Base-by-base conservation (phyloP, 2,797 vertebrate species). In the Trichosurus vulpecula region DNA sequence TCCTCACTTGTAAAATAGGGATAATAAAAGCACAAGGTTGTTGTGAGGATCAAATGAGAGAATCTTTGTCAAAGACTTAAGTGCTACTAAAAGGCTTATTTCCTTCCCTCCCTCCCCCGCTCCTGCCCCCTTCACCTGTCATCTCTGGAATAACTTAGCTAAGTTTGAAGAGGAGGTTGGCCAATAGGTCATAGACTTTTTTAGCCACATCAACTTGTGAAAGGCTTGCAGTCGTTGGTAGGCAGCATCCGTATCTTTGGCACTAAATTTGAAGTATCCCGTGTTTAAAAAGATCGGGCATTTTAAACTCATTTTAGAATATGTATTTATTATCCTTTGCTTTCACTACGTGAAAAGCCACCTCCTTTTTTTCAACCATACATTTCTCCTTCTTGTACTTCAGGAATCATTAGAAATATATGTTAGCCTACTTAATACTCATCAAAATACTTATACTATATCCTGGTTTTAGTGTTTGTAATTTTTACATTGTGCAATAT, bases 401-500 rank as follows among this genome's bases (percentile, higher is more conserved):
- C 22, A 81, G 41, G 22, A 87, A 87, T 10, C 2, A 25, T 87
- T 51, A 87, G 22, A 87, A 87, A 87, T 51, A 22, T 81, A 47
- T 81, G 41, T 81, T 81, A 27, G 2, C 41, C 74, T 87, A 51
- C 41, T 87, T 51, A 25, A 35, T 9, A 87, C 3, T 87, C 10
- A 47, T 87, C 25, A 87, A 47, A 87, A 92, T 57, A 52, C 52
- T 16, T n/a, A 90, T 4, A 91, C 47, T 94, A 29, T 90, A 52
- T 92, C 61, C 89, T 57, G 13, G 35, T 94, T 96, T 87, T 94
- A 90, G 25, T 95, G 27, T 57, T 94, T 95, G 8, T 54, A n/a
- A 51, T 13, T 91, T 96, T 92, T 94, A 93, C 35, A 94, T 92
- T 95, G 10, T 95, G 35, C 91, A 52, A 87, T 92, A 1, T 96